These are phyloP conservation scores for Mizuhopecten yessoensis DNA, from an alignment of 1,140 invertebrate genomes.

Conservation along the genomic window DNA sequence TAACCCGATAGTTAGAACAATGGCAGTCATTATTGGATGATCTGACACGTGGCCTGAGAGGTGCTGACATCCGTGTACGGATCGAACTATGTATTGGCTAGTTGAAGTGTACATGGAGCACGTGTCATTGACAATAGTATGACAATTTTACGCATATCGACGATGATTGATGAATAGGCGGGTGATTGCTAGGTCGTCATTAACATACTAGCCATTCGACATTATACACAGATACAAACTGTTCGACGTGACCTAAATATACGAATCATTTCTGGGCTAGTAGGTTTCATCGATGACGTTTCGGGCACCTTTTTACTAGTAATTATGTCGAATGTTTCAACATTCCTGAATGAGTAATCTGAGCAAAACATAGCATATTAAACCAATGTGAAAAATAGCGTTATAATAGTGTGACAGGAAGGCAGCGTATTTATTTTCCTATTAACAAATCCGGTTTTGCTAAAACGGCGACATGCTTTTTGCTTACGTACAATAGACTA, in stretches of 20 bases:
- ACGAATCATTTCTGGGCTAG: not conserved
- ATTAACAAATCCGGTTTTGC: no score
- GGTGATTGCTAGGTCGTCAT: constrained; percentile 17
- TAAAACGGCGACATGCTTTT: no score
- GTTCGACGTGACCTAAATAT: constrained; percentile 4
- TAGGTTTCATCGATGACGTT: not conserved
- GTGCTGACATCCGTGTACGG: not conserved
- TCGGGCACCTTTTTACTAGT: not conserved
- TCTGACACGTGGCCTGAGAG: not conserved
- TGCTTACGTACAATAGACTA: no score
- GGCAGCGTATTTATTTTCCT: no score
- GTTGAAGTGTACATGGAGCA: not conserved
- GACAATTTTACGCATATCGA: not conserved
- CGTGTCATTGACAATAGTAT: not conserved
- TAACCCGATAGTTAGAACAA: not conserved
- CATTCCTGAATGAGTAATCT: not conserved
- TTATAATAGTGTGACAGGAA: no score
- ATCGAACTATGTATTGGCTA: not conserved
- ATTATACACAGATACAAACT: not conserved
- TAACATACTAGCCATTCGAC: not conserved
- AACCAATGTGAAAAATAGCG: no score
- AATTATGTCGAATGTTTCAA: not conserved
- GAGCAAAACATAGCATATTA: no score
- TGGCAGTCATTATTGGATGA: not conserved
- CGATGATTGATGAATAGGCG: not conserved